phyloP scores from a whole-genome alignment of 2,888 invertebrate species.

The Sepioteuthis lessoniana region DNA sequence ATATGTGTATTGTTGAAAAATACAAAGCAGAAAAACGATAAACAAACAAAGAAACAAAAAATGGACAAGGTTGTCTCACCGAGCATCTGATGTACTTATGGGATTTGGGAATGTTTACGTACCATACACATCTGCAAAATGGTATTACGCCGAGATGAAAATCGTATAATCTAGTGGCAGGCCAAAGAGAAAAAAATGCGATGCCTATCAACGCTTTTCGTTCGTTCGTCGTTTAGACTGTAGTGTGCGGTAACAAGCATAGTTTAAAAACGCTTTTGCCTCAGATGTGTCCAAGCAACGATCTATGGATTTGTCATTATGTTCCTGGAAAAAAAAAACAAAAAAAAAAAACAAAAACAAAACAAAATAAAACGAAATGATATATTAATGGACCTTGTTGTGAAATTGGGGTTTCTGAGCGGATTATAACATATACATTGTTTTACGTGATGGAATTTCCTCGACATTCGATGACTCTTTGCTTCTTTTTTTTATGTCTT shows the following conservation, averaged over 20 bases:
- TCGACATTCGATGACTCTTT: neutral
- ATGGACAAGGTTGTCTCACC: neutral
- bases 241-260: neutral
- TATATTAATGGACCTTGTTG: neutral
- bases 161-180: neutral
- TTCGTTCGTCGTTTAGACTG: neutral
- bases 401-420: neutral
- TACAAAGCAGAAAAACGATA: neutral
- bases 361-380: neutral
- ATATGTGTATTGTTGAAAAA: neutral
- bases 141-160: neutral
- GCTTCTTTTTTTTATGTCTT: neutral
- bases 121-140: neutral
- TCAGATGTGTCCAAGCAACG: neutral
- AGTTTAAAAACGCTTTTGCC: neutral
- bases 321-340: neutral
- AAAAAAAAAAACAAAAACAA: neutral
- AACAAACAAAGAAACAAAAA: neutral
- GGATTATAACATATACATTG: neutral
- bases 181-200: slow-evolving; percentile 18
- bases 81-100: neutral
- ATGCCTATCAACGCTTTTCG: neutral
- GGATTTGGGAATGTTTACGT: neutral
- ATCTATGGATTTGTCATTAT: neutral
- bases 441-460: neutral